Conservation (phyloP, 2,113 vertebrate species). For the Rhabdomys dilectus region DNA sequence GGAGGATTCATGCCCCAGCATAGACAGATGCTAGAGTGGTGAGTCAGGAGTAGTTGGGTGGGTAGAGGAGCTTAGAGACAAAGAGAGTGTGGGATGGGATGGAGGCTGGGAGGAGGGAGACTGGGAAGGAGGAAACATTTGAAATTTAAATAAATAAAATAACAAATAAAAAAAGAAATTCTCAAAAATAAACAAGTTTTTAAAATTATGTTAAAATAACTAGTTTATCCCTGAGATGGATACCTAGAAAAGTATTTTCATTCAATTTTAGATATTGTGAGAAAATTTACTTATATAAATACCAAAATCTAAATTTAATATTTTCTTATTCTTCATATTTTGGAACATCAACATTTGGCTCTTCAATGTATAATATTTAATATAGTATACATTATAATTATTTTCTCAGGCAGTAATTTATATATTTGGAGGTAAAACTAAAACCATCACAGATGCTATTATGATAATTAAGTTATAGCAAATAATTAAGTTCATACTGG, state of each 20-base stretch:
- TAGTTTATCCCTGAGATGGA: background rate
- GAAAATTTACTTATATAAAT: background rate
- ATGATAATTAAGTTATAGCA: background rate
- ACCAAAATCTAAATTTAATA: background rate
- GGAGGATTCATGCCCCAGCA: too few relatives aligned
- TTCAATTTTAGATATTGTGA: background rate
- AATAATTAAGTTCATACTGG: background rate
- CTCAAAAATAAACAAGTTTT: background rate
- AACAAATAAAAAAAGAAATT: background rate
- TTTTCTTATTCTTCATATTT: background rate
- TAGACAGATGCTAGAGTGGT: too few relatives aligned
- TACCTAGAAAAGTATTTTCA: background rate
- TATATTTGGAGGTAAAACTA: slow-evolving; percentile 27
- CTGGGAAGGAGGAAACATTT: too few relatives aligned
- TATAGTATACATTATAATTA: background rate
- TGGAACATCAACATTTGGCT: background rate
- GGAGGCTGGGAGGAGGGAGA: fast-evolving
- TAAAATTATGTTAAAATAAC: background rate
- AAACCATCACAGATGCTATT: background rate
- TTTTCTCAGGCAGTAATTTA: background rate
- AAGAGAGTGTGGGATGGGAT: too few relatives aligned
- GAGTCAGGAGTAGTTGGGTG: too few relatives aligned
- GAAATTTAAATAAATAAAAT: too few relatives aligned
- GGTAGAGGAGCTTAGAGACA: too few relatives aligned
- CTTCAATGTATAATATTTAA: background rate